Evolutionary conservation across 2,888 invertebrate genomes (phyloP), one percentile per base, ranked within the genome.

Genomic region (Pardosa pseudoannulata): DNA sequence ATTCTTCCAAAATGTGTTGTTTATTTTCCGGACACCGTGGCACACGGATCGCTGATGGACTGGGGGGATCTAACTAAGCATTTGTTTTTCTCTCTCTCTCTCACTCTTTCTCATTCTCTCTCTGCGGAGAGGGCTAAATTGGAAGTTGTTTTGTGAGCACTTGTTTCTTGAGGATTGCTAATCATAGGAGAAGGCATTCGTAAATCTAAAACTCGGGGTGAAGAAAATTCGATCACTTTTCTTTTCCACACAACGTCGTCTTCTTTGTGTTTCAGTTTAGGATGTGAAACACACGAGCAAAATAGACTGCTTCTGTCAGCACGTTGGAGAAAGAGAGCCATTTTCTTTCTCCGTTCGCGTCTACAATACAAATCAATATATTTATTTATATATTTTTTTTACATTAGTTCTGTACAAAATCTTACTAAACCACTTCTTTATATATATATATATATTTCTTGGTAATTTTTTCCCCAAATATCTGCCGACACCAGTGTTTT

Each of bases 141-240:
- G 76, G 85, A 86, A 86, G 85, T 86, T 74, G 79, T 79, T 86
- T 74, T 79, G 85, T 79, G 79, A 86, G 79, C 79, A 86, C 85
- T 86, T 79, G 79, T 79, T 72, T 79, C 56, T 73, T 74, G 70
- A 74, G 85, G 79, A 79, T 86, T 79, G 74, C 79, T 79, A 86
- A 79, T 79, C 74, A 70, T 64, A 86, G 85, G 85, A 86, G 46
- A 86, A 86, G 79, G 85, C 85, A 74, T 86, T 79, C 74, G 32
- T 39, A 67, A 68, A 23, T 68, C 71, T 79, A 71, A 62, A 71
- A 68, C 76, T 27, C 31, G 46, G 68, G n/a, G 23, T 50, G 50
- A 71, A 70, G 29, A 31, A 79, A n/a, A 62, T 79, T 50, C 27
- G 56, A 56, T 36, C 56, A 50, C 68, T 9, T 73, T 75, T 27